Evolutionary conservation across 2,797 vertebrate genomes (phyloP).

Genomic region (Syngnathus rostellatus): DNA sequence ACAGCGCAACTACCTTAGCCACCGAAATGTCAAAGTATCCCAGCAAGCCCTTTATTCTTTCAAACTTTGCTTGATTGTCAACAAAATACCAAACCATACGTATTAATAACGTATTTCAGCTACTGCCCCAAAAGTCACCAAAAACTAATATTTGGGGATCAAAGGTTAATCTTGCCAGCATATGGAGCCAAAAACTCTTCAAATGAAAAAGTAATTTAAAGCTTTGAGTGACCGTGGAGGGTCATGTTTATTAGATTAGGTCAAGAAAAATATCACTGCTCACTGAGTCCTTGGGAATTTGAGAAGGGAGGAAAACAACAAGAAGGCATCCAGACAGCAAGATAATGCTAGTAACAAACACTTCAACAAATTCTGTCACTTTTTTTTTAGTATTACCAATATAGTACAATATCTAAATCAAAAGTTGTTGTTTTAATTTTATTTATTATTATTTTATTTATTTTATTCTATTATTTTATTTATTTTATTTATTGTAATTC

Average conservation of each 20-base stretch:
- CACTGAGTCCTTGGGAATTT: conserved; percentile 8
- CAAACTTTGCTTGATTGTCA: conserved; percentile 3
- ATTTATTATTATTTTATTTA: neutral
- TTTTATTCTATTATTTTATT: neutral
- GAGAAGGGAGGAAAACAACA: neutral
- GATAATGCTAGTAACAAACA: neutral
- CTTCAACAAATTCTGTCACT: neutral
- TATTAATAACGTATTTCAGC: conserved; percentile 5
- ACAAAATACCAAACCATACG: neutral
- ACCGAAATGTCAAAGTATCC: conserved; percentile 31
- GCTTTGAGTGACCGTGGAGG: conserved; percentile 28
- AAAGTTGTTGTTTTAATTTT: neutral
- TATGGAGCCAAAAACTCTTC: conserved; percentile 19
- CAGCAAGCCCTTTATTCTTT: neutral
- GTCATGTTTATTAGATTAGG: conserved; percentile 34
- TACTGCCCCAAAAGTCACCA: conserved; percentile 1
- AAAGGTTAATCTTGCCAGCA: conserved; percentile 7
- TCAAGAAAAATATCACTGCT: conserved; percentile 19
- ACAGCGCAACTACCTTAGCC: conserved; percentile 26
- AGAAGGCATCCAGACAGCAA: conserved; percentile 5
- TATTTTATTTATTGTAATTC: no score
- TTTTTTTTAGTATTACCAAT: neutral
- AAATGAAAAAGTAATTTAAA: conserved; percentile 56
- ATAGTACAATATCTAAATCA: neutral
- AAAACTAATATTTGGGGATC: conserved; percentile 11